Evolutionary conservation across 1,140 invertebrate genomes (phyloP), one percentile per base, ranked within the genome.

Genomic region (Drosophila ercepeae): DNA sequence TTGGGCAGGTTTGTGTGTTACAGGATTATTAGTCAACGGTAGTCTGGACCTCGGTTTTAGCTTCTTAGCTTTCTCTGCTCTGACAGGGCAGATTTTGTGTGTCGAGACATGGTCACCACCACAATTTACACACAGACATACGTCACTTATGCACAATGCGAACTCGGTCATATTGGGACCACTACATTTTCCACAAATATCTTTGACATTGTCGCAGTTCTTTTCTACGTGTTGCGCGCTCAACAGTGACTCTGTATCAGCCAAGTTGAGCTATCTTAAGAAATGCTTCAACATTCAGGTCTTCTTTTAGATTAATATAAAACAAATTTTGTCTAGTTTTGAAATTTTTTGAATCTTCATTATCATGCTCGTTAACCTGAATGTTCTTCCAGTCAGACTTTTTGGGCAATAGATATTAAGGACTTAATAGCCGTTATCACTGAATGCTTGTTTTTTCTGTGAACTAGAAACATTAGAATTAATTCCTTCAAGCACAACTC

Each of bases 181-280:
- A 54, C 49, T 14, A 13, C 50, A 69, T 25, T 54, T 69, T 3
- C 49, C 46, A 34, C 59, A 71, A 5, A 57, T 27, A 70, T 36
- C 34, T 58, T 25, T 58, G 39, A 21, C 61, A 58, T 45, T 65
- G 42, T 1, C 58, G 39, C 0, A 64, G n/a, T 29, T 70, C 51
- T 4, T 55, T 70, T 27, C 50, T 69, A 23, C 42, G 49, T 21
- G 23, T 18, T 19, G 45, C 45, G n/a, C n/a, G n/a, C n/a, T n/a
- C n/a, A n/a, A 59, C 42, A 8, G 49, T 46, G n/a, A 68, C 42
- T 48, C 25, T 36, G 32, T 59, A 41, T 41, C 49, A 59, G 1
- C 52, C 61, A 21, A 57, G 61, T 44, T 65, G 23, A 4, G 16
- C 44, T 42, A 55, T 21, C 25, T 55, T 64, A 23, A 50, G 6